Evolutionary conservation across 2,888 invertebrate genomes (phyloP).

Genomic region (Corythucha ciliata): DNA sequence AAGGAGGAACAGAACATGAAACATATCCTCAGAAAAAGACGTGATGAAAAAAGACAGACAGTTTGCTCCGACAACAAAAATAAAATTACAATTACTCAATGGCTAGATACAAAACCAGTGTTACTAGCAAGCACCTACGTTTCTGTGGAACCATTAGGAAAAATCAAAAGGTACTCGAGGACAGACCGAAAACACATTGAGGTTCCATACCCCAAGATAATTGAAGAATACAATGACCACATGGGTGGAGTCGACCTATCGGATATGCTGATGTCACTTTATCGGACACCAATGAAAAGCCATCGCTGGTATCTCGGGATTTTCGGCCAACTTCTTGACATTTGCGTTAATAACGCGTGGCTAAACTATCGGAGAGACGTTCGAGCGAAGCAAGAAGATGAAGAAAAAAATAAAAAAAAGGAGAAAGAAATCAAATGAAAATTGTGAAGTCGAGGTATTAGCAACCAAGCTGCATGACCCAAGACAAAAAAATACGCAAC

Average conservation of each 20-base stretch:
- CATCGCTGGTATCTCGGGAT: slow-evolving; percentile 10
- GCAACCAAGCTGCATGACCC: too few species aligned
- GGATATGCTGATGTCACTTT: slow-evolving; percentile 10
- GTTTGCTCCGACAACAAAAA: slow-evolving; percentile 23
- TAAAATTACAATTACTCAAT: slow-evolving; percentile 26
- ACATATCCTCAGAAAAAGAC: too few species aligned
- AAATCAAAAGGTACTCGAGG: slow-evolving; percentile 21
- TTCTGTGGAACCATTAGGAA: slow-evolving; percentile 20
- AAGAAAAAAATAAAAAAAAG: slow-evolving; percentile 1
- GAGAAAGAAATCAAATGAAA: too few species aligned
- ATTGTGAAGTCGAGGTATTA: too few species aligned
- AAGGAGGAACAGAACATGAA: slow-evolving; percentile 20
- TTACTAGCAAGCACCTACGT: slow-evolving; percentile 29
- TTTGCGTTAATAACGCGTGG: slow-evolving; percentile 14
- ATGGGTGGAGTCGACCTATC: slow-evolving; percentile 14
- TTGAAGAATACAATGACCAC: slow-evolving; percentile 9
- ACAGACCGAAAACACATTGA: slow-evolving; percentile 1
- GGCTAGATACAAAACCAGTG: slow-evolving; percentile 33
- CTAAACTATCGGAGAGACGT: slow-evolving; percentile 14
- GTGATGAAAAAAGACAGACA: too few species aligned
- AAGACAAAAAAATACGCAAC: too few species aligned
- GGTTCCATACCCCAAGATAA: slow-evolving; percentile 12
- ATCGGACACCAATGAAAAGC: background rate
- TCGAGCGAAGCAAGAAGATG: background rate
- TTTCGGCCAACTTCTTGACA: slow-evolving; percentile 10